Conservation (phyloP, 2,888 invertebrate species). For the Morinoia aosen region DNA sequence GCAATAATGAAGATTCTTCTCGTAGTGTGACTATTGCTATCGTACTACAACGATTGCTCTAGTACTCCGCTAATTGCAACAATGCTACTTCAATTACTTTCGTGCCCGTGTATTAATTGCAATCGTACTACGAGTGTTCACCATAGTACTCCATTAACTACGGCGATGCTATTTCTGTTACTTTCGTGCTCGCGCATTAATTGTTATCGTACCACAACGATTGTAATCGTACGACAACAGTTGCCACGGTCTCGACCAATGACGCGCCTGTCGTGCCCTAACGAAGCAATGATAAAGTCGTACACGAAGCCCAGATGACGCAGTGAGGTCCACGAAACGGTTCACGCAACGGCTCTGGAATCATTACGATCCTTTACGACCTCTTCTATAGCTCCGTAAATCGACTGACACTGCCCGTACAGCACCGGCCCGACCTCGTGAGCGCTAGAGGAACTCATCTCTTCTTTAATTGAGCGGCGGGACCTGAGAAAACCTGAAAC, state of each 20-base stretch:
- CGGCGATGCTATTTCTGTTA: background rate
- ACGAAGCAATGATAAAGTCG: background rate
- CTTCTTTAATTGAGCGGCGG: background rate
- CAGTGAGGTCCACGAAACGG: background rate
- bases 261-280: background rate
- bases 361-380: background rate
- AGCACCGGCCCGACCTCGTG: background rate
- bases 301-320: background rate
- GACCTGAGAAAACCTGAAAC: background rate
- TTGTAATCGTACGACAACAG: background rate
- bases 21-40: too few species aligned
- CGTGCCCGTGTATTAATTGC: too few species aligned
- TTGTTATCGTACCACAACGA: background rate
- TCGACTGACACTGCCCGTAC: background rate
- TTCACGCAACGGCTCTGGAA: background rate
- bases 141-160: background rate
- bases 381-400: constrained; percentile 3
- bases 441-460: background rate
- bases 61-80: too few species aligned
- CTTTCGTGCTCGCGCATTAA: too few species aligned
- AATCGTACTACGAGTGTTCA: background rate
- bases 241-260: background rate
- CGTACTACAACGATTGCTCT: too few species aligned
- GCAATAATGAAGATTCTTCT: too few species aligned
- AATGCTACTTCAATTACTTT: too few species aligned